Evolutionary conservation across 1,140 invertebrate genomes (phyloP).

Genomic region (Zaprionus taronus): DNA sequence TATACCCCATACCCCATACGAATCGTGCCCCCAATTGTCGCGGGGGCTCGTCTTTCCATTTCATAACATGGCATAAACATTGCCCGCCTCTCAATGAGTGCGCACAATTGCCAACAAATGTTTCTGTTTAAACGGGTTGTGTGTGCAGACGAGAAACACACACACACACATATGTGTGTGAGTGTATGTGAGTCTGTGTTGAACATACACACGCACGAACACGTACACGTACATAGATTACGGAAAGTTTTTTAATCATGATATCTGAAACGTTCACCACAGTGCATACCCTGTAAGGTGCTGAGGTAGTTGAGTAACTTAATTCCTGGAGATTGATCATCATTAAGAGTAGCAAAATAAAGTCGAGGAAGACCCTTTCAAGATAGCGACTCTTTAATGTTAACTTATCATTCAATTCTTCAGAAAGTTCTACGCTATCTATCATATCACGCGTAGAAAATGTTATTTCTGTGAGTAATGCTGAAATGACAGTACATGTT

Average conservation of each 20-base stretch:
- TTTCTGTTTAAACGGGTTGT: slow-evolving; percentile 43
- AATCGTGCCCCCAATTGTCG: slow-evolving; percentile 59
- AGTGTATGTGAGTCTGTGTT: not conserved
- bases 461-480: not conserved
- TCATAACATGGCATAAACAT: slow-evolving; percentile 66
- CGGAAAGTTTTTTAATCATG: slow-evolving; percentile 67
- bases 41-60: slow-evolving; percentile 70
- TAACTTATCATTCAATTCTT: too few relatives aligned
- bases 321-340: not conserved
- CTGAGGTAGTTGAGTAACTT: not conserved
- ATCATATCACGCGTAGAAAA: too few relatives aligned
- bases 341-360: not conserved
- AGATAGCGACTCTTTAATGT: too few relatives aligned
- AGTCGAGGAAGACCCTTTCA: too few relatives aligned
- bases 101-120: slow-evolving; percentile 56
- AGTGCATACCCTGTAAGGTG: slow-evolving; percentile 8
- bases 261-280: slow-evolving; percentile 36
- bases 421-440: too few relatives aligned
- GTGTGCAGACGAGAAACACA: slow-evolving; percentile 4
- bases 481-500: not conserved
- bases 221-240: slow-evolving; percentile 39
- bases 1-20: slow-evolving; percentile 7
- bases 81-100: slow-evolving; percentile 59
- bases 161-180: not conserved
- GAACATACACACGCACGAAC: not conserved